These are phyloP conservation scores for Steinernema feltiae DNA, from an alignment of 1,140 invertebrate species.

Conservation along the genomic window DNA sequence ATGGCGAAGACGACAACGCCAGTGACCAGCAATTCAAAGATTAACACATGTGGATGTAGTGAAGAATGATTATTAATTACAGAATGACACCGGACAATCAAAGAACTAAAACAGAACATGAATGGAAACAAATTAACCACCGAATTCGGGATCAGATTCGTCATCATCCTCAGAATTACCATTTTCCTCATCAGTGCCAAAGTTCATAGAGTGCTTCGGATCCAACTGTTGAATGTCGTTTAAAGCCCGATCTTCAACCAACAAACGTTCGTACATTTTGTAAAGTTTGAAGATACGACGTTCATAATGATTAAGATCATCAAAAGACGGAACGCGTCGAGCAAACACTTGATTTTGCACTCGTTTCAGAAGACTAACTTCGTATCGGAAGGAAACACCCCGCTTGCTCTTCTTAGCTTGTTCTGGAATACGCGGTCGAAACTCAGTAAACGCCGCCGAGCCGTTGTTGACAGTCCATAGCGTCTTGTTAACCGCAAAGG, in stretches of 20 bases:
- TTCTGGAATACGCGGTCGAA: neutral
- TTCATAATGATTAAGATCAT: neutral
- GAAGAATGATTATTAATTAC: too few species aligned
- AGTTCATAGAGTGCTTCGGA: too few species aligned
- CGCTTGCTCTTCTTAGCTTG: neutral
- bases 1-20: too few species aligned
- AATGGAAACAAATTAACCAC: neutral
- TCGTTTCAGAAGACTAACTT: neutral
- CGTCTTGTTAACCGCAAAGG: neutral
- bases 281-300: neutral
- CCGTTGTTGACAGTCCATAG: neutral
- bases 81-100: neutral
- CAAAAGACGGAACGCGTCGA: neutral
- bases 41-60: too few species aligned
- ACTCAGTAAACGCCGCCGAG: neutral
- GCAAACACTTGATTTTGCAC: neutral
- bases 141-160: neutral
- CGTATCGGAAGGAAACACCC: neutral
- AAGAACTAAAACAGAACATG: neutral
- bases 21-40: too few species aligned
- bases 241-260: neutral
- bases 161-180: neutral
- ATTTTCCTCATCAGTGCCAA: too few species aligned
- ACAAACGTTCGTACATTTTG: neutral
- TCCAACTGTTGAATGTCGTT: too few species aligned